Evolutionary conservation across 2,113 vertebrate species (phyloP), one percentile per base, ranked within the genome.

Genomic region (Daboia siamensis): DNA sequence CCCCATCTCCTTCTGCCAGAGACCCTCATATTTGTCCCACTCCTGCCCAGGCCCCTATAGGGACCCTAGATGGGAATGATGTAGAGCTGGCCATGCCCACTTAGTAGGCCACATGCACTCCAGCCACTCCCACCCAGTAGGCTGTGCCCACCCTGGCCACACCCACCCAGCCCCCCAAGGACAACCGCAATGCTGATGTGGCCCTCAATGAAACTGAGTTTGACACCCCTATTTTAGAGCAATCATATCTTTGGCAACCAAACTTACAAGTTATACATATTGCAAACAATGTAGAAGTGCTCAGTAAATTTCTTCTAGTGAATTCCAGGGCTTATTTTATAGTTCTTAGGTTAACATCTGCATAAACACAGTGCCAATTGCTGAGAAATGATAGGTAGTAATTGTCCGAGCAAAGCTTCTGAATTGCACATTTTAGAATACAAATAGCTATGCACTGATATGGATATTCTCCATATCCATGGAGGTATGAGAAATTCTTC

Each of bases 401-500:
- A 96, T 93, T 97, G 96, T 92, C 97, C 93, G 95, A 95, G 93
- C 94, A 96, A 96, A 96, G 87, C 95, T 93, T 96, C 94, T 69
- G 91, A 96, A 92, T 29, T 94, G 64, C 54, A 74, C 94, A 51
- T 93, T 94, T 94, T 93, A 93, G 90, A 96, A 93, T 93, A 94
- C 92, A 93, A 95, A 92, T 89, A 96, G 94, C 92, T 93, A 29
- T 96, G 96, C 94, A 90, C 94, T 95, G 48, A 51, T 51, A 51
- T 51, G 7, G 8, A 51, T 51, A 51, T 96, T 97, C 93, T 95
- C 95, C 93, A 93, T 93, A 95, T 97, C 95, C 96, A 94, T 96
- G 95, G 94, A 96, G 94, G 87, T 97, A 96, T 96, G 91, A 95
- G 97, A 92, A 97, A 98, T 96, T 96, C 94, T 94, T 96, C 95